Base-by-base conservation (phyloP, 2,113 vertebrate genomes). In the Motacilla tschutschensis region DNA sequence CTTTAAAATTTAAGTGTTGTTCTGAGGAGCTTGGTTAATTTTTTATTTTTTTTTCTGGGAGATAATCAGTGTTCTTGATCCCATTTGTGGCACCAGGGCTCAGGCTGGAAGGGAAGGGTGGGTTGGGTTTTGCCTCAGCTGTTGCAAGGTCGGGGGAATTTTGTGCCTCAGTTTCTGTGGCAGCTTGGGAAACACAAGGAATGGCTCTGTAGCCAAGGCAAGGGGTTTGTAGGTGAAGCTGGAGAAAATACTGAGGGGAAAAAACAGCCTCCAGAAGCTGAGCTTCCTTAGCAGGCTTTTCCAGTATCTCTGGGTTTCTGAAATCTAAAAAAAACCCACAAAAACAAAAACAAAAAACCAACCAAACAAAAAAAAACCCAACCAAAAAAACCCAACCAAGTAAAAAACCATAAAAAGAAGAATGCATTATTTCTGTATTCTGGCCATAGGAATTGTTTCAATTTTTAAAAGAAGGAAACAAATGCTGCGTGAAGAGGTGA, bases 1-100 rank as follows among this genome's bases (percentile, higher is more conserved):
- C 90, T 95, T 83, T 62, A 72, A 81, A 83, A 88, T 78, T 47
- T 43, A 62, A 92, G 87, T 63, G 87, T 80, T 93, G 72, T 60
- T 94, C 82, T 53, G 64, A 77, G 82, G 77, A 74, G 79, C 69
- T 85, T n/a, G 60, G 51, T 66, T 79, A 54, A 35, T 33, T 33
- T 55, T 4, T 36, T 58, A 11, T 25, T 55, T 3, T 48, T 12
- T 60, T 57, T 69, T 3, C 28, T 58, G 43, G 10, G 78, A 79
- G 50, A 75, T 63, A 76, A 73, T 67, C 59, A 44, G 25, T 71
- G 47, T 17, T 65, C 47, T 47, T 77, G 50, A 64, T 87, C 77
- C 77, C 55, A 21, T 92, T 91, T 50, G 28, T 69, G 73, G 48
- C 86, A 71, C 4, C 21, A 25, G 70, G 54, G 36, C 77, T 71